Conservation (phyloP, 1,140 invertebrate genomes). For the Stegodyphus dumicola region DNA sequence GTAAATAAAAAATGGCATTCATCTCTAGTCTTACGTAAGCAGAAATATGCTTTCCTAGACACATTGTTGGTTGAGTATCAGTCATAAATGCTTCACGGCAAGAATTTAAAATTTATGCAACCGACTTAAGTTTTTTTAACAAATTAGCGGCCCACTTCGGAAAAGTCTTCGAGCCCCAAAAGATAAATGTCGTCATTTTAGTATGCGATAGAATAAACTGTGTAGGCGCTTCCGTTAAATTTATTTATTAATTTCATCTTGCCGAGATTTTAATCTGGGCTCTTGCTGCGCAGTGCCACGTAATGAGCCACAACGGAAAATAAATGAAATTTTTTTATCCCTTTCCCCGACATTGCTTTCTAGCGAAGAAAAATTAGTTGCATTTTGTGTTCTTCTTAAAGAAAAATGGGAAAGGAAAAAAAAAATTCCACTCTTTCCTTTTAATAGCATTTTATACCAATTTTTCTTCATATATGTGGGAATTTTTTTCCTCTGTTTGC, state of each 20-base stretch:
- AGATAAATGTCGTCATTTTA: constrained; percentile 57
- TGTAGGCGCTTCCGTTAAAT: constrained; percentile 49
- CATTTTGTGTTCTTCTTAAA: constrained; percentile 31
- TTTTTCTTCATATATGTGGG: constrained; percentile 52
- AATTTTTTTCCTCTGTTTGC: constrained; percentile 39
- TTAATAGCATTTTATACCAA: constrained; percentile 59
- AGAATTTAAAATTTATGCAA: too few species aligned
- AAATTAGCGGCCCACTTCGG: not conserved
- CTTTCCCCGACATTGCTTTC: not conserved
- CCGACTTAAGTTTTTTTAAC: too few species aligned
- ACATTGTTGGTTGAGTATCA: too few species aligned
- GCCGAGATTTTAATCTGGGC: constrained; percentile 47
- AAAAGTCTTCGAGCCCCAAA: constrained; percentile 1
- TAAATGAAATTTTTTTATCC: constrained; percentile 56
- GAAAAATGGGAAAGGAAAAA: not conserved
- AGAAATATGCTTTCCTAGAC: too few species aligned
- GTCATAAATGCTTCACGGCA: too few species aligned
- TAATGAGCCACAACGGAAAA: constrained; percentile 54
- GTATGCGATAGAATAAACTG: not conserved
- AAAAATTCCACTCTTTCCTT: constrained; percentile 7
- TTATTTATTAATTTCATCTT: constrained; percentile 61
- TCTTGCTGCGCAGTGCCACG: constrained; percentile 35
- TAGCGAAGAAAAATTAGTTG: constrained; percentile 53
- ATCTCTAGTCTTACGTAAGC: too few species aligned
- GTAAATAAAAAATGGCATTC: too few species aligned